These are phyloP conservation scores for Amblyteles armatorius DNA, from an alignment of 2,888 invertebrate genomes.

Conservation along the genomic window DNA sequence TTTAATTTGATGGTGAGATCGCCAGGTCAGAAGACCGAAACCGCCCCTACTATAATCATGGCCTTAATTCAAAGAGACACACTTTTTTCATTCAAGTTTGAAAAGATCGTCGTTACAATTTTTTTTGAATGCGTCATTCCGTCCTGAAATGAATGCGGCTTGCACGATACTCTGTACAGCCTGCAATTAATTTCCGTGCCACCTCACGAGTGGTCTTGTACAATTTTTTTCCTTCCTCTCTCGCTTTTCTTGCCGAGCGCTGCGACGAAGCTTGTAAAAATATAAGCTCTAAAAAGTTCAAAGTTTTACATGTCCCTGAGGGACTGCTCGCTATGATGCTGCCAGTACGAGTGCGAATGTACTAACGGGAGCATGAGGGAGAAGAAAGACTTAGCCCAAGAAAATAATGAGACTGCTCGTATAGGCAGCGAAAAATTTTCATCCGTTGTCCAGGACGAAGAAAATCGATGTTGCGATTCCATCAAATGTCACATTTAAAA, in stretches of 20 bases:
- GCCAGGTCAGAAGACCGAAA: conserved; percentile 27
- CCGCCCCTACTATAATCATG: conserved; percentile 20
- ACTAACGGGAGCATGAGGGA: no score
- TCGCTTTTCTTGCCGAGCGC: no score
- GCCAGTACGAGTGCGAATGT: no score
- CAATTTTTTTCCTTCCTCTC: no score
- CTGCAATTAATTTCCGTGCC: background rate
- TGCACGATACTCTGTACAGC: background rate
- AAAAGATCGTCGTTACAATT: no score
- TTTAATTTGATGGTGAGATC: conserved; percentile 48
- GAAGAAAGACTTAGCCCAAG: conserved; percentile 22
- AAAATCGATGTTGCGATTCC: background rate
- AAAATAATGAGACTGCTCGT: conserved; percentile 73
- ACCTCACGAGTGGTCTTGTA: no score
- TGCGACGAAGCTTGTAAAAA: no score
- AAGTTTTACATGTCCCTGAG: no score
- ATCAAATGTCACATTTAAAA: background rate
- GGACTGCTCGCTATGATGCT: no score
- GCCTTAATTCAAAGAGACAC: background rate
- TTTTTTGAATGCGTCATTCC: no score
- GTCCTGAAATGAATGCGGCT: background rate
- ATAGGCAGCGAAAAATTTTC: conserved; percentile 28
- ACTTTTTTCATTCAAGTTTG: background rate
- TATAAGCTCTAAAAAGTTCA: no score
- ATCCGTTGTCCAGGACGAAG: background rate